Conservation (phyloP, 2,888 invertebrate genomes). For the Pachycephus smyrnensis region DNA sequence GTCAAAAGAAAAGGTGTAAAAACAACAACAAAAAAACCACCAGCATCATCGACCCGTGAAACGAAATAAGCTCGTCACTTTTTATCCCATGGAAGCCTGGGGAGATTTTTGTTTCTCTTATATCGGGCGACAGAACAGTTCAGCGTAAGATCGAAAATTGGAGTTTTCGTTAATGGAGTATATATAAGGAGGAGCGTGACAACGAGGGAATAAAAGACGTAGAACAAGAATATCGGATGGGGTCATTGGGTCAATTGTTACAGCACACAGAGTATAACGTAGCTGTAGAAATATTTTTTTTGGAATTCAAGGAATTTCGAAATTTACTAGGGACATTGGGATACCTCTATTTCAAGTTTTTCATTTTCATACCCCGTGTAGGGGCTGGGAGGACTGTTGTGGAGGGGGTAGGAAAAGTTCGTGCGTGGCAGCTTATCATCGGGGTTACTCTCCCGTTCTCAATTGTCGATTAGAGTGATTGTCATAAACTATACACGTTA, state of each 20-base stretch:
- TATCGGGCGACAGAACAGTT: conserved; percentile 1
- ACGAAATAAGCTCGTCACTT: conserved; percentile 5
- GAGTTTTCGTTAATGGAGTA: neutral
- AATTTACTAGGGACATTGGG: neutral
- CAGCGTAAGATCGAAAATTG: neutral
- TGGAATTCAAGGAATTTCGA: neutral
- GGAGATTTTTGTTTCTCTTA: neutral
- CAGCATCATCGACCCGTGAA: conserved; percentile 1
- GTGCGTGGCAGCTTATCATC: conserved; percentile 53
- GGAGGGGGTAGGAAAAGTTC: no score
- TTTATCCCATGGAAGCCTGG: conserved; percentile 1
- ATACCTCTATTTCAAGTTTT: neutral
- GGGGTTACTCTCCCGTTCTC: conserved; percentile 39
- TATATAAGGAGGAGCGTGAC: neutral
- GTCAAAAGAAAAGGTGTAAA: conserved; percentile 21
- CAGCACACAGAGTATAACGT: neutral
- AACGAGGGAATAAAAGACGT: neutral
- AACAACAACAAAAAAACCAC: neutral
- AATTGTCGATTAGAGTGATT: conserved; percentile 62
- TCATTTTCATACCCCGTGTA: neutral
- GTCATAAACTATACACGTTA: conserved; percentile 62
- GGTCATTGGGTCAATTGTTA: neutral
- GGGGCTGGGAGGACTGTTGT: no score
- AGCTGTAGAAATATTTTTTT: neutral
- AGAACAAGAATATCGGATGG: neutral